Conservation (phyloP, 37 sponge, comb jelly and placozoan genomes). For the Beroe ovata region DNA sequence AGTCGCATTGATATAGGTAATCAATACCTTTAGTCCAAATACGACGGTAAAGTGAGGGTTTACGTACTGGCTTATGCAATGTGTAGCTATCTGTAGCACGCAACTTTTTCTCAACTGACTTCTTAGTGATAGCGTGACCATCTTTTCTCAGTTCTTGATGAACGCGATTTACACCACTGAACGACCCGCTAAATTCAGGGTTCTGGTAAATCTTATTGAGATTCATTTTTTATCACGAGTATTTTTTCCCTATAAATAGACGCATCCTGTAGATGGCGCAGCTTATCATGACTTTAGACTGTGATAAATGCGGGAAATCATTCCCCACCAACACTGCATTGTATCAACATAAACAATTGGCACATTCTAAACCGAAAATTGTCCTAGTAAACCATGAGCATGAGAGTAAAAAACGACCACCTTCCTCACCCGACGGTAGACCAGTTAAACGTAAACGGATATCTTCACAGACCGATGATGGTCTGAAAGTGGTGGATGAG, state of each 20-base stretch:
- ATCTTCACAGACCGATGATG: no score
- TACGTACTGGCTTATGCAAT: not conserved
- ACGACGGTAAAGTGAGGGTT: not conserved
- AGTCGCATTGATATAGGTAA: not conserved
- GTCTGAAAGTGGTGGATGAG: no score
- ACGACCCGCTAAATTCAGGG: conserved; percentile 2
- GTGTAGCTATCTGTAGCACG: not conserved
- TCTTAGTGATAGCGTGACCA: not conserved
- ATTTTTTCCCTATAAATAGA: conserved; percentile 25
- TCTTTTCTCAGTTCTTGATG: not conserved
- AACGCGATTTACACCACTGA: not conserved
- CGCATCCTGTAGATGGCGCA: not conserved
- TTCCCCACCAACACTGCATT: not conserved
- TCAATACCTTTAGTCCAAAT: conserved; percentile 29
- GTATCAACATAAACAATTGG: conserved; percentile 1
- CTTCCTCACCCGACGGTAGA: no score
- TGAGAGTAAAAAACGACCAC: no score
- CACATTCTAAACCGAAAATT: conserved; percentile 1
- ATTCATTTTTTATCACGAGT: not conserved
- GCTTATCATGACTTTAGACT: not conserved
- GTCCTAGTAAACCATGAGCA: not conserved
- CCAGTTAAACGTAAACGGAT: no score
- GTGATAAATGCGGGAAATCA: not conserved
- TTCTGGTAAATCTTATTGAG: conserved; percentile 8
- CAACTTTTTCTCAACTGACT: not conserved